Evolutionary conservation across 2,888 invertebrate species (phyloP).

Genomic region (Sinohyriopsis cumingii): DNA sequence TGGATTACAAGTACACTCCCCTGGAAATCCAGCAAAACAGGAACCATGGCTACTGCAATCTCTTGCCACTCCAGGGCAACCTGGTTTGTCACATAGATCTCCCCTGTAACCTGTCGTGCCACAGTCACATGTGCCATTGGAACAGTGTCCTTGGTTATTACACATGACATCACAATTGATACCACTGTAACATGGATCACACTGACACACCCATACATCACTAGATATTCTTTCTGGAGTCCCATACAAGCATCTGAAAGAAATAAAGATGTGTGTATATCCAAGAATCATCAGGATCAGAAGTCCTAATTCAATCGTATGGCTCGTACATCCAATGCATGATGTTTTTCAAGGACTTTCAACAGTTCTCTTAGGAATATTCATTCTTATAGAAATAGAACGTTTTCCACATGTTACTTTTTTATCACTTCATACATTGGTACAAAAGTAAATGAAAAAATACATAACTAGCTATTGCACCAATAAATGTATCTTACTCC

Average conservation of each 20-base stretch:
- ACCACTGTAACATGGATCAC: slow-evolving; percentile 45
- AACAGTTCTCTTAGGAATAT: too few relatives aligned
- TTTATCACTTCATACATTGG: too few relatives aligned
- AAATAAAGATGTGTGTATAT: too few relatives aligned
- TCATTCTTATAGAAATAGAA: too few relatives aligned
- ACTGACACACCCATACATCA: slow-evolving; percentile 42
- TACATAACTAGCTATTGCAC: too few relatives aligned
- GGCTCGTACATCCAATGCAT: too few relatives aligned
- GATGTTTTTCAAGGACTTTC: too few relatives aligned
- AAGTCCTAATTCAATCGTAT: too few relatives aligned
- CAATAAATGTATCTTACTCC: too few relatives aligned
- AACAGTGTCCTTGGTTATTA: slow-evolving; percentile 28
- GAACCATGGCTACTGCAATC: slow-evolving; percentile 50
- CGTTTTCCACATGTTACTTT: too few relatives aligned
- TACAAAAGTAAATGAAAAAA: too few relatives aligned
- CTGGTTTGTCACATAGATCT: slow-evolving; percentile 38
- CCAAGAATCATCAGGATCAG: too few relatives aligned
- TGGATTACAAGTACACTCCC: slow-evolving; percentile 43
- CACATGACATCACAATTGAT: slow-evolving; percentile 29
- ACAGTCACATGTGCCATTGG: slow-evolving; percentile 38
- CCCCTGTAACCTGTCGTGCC: slow-evolving; percentile 48
- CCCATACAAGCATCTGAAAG: slow-evolving; percentile 1
- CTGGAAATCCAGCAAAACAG: slow-evolving; percentile 38
- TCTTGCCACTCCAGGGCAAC: slow-evolving; percentile 47
- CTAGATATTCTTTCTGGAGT: slow-evolving; percentile 6